Evolutionary conservation across 2,888 invertebrate species (phyloP).

Genomic region (Catocala sponsa): DNA sequence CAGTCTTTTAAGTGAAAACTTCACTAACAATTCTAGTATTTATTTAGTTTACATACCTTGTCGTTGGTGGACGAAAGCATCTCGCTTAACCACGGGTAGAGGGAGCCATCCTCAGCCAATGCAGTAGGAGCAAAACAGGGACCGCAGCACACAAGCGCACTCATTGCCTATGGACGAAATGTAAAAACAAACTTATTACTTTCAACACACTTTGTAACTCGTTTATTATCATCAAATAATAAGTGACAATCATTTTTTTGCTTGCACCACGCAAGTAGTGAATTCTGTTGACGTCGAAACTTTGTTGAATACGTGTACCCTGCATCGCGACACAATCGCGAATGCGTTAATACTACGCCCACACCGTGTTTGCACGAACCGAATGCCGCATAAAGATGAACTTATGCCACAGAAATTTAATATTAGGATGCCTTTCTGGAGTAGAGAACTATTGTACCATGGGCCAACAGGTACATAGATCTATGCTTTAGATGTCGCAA

Average conservation of each 20-base stretch:
- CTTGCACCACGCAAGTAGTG: not conserved
- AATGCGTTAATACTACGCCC: slow-evolving; percentile 2
- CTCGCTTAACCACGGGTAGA: slow-evolving; percentile 98
- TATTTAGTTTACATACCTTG: slow-evolving; percentile 86
- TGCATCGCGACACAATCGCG: not conserved
- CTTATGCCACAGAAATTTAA: not conserved
- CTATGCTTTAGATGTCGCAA: too few relatives aligned
- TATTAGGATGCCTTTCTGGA: too few relatives aligned
- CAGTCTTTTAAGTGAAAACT: too few relatives aligned
- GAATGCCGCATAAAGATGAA: not conserved
- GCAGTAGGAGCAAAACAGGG: slow-evolving; percentile 96
- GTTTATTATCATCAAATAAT: too few relatives aligned
- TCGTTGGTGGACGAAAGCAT: slow-evolving; percentile 96
- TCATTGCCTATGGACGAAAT: slow-evolving; percentile 93
- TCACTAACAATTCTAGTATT: too few relatives aligned
- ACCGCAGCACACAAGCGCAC: slow-evolving; percentile 98
- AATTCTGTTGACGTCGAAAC: not conserved
- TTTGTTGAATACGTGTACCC: slow-evolving; percentile 3
- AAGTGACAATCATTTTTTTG: not conserved
- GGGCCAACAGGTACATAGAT: not conserved
- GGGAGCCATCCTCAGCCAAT: slow-evolving; percentile 96
- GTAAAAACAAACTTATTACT: not conserved
- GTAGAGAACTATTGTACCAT: not conserved
- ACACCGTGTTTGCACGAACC: not conserved
- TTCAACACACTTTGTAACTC: not conserved